Base-by-base conservation (phyloP, 2,888 invertebrate species). In the Rambutsinella grinnellia region DNA sequence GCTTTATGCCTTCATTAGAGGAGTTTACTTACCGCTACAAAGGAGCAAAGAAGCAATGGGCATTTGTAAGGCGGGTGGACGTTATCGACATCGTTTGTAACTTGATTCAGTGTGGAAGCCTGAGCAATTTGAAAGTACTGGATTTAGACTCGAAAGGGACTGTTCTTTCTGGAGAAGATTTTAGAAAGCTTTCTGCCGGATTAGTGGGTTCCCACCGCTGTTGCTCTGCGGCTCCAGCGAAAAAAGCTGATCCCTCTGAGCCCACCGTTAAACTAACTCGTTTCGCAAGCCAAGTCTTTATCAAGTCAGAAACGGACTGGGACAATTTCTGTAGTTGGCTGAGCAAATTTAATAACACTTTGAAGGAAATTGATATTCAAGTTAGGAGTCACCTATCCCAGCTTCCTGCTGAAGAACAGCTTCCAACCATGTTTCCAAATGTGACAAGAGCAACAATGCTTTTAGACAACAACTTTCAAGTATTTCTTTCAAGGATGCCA, bases 11-110 rank as follows among this genome's bases (percentile, higher is more conserved):
- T 5, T 23, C 54, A 24, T 51, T 78, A 36, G 74, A 78, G 49
- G 74, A 74, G 58, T 78, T 78, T 57, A 78, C 78, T 19, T 78
- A 78, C 51, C 68, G 78, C 28, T 74, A 78, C 36, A 78, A 68
- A 6, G 78, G 74, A 27, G 72, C 78, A 24, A 78, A 74, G 26
- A 78, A 78, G 56, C 78, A 78, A 66, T 78, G 78, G 78, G 63
- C 78, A 28, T 63, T 74, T 63, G 69, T 78, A 19, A 47, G 78
- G 1, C 62, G 65, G 23, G 74, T 78, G 27, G 78, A 78, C 26
- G 71, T 78, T 15, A 74, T 78, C 54, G 78, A 78, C 27, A 66
- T 78, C 21, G 23, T 78, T 21, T 78, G 74, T 26, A 74, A 68
- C 44, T 19, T 78, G 21, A 74, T 78, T 21, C 72, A 66, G 28